Base-by-base conservation (phyloP, 1,140 invertebrate genomes). In the Heliconius melpomene region DNA sequence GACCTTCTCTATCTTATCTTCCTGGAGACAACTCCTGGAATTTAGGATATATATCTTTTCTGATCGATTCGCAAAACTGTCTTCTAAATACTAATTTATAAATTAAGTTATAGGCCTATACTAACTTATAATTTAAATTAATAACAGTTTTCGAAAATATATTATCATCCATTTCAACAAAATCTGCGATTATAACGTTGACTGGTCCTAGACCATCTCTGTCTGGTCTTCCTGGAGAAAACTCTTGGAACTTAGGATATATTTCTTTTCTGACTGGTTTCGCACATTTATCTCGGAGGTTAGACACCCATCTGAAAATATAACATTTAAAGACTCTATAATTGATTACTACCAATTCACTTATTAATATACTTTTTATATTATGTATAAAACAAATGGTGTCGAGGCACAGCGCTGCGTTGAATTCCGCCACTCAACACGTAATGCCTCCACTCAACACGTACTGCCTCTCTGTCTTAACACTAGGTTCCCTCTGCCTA, bases 151-250 rank as follows among this genome's bases (percentile, higher is more conserved):
- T 94, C 2, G 95, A 89, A 87, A 96, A 96, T 40, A 94, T 79
- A 3, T 94, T 92, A 29, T 96, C 87, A 32, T 95, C 91, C 40
- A 96, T 87, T 75, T 96, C 94, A 1, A 96, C 91, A 81, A 96
- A 96, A 86, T 96, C 96, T 0, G 94, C 95, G 2, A 96, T 95
- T n/a, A 96, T 94, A 0, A 96, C 95, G 87, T 96, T 96, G 2
- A 95, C 90, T 5, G 90, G 83, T 0, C 94, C 85, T 2, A 82
- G 83, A 1, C 74, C 76, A 23, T 84, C 74, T 26, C 66, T 54
- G 2, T 83, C 82, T 2, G 93, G 92, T 6, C 93, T 90, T 5
- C 96, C 96, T 0, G 96, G 95, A 3, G 83, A 77, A 83, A 96
- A 95, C 20, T 95, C 89, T 11, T 86, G 77, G 23, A 96, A 87